These are phyloP conservation scores for Apistogramma diplotaenia DNA, from an alignment of 2,113 vertebrate genomes.

Conservation along the genomic window DNA sequence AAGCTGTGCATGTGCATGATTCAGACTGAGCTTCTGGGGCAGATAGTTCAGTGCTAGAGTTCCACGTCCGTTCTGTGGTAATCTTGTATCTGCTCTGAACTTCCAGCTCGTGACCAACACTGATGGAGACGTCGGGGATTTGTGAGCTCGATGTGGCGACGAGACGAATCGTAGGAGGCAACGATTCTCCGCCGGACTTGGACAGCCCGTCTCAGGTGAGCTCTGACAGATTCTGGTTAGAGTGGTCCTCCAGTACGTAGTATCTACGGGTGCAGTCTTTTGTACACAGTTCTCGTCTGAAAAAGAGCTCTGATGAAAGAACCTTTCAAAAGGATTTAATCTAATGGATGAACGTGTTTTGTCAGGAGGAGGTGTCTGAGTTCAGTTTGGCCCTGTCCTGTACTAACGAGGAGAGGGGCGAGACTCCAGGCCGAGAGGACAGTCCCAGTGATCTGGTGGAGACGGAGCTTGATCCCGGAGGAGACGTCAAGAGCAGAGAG, in stretches of 20 bases:
- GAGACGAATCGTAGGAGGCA: constrained; percentile 76
- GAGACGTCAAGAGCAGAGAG: constrained; percentile 80
- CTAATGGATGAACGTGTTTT: constrained; percentile 13
- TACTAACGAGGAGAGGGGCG: constrained; percentile 80
- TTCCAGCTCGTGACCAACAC: constrained; percentile 52
- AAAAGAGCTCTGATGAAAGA: neutral
- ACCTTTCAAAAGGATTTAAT: rapidly evolving
- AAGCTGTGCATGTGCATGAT: too few species aligned
- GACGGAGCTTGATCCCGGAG: constrained; percentile 81
- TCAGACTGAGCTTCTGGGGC: neutral
- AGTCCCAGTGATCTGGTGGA: constrained; percentile 84
- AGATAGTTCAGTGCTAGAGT: rapidly evolving
- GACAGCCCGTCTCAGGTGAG: constrained; percentile 73
- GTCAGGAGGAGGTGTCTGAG: constrained; percentile 70
- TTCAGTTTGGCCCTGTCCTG: constrained; percentile 68
- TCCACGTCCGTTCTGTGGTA: neutral
- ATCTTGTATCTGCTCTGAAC: neutral
- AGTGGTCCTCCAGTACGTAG: neutral
- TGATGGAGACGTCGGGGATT: constrained; percentile 80
- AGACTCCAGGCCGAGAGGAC: constrained; percentile 87
- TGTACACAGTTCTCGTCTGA: neutral
- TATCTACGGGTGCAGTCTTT: neutral
- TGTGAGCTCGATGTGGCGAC: constrained; percentile 76
- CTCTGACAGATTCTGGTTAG: neutral
- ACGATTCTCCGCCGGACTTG: constrained; percentile 69